phyloP scores from a whole-genome alignment of 2,888 invertebrate species.

The Dioctria linearis region DNA sequence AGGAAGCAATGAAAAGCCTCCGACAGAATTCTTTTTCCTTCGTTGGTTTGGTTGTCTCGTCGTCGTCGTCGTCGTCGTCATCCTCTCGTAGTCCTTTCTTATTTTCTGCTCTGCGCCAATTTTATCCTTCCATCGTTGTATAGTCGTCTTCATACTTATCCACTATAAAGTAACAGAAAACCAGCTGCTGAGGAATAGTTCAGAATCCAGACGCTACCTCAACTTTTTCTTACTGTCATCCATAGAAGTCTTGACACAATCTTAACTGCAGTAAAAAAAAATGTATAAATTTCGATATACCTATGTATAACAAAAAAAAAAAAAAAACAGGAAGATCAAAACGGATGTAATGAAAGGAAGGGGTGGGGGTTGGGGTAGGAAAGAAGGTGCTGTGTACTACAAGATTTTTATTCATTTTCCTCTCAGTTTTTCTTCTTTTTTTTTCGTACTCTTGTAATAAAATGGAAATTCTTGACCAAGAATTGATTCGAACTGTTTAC shows the following conservation, averaged over 20 bases:
- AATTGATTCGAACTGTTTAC: slow-evolving; percentile 24
- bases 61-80: slow-evolving; percentile 28
- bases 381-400: too few species aligned
- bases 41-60: slow-evolving; percentile 37
- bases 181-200: slow-evolving; percentile 3
- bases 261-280: slow-evolving; percentile 30
- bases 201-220: slow-evolving; percentile 43
- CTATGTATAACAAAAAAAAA: too few species aligned
- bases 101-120: slow-evolving; percentile 40
- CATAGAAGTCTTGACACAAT: slow-evolving; percentile 1
- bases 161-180: slow-evolving; percentile 20
- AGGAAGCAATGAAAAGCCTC: slow-evolving; percentile 57
- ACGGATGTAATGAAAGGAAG: background rate
- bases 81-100: slow-evolving; percentile 31
- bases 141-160: slow-evolving; percentile 31
- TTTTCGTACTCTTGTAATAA: background rate
- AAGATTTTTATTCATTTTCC: slow-evolving; percentile 8
- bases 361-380: too few species aligned
- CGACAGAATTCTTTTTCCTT: slow-evolving; percentile 52
- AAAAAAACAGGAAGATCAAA: background rate
- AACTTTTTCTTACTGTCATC: slow-evolving; percentile 32
- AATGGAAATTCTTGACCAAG: slow-evolving; percentile 17
- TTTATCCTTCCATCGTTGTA: background rate
- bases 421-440: background rate
- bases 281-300: background rate